Evolutionary conservation across 2,888 invertebrate genomes (phyloP), one percentile per base, ranked within the genome.

Genomic region (Cephus sareptanus): DNA sequence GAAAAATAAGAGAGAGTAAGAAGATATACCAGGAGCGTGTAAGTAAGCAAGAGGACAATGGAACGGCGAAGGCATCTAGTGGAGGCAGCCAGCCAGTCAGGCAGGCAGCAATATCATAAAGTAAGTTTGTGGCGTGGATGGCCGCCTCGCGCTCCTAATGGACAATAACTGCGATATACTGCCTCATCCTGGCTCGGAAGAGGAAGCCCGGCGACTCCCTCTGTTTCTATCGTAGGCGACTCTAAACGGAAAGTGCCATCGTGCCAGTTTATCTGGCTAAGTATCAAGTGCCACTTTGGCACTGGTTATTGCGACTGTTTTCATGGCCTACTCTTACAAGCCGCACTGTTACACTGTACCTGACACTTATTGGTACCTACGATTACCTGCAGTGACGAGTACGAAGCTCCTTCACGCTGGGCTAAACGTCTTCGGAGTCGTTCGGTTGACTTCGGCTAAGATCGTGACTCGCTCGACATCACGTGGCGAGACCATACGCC

Each of bases 161-260:
- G 89, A 89, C 89, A 89, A 89, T 90, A 90, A 90, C 89, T 83
- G 84, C 87, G 88, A 89, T 89, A 88, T 89, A 89, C 87, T 86
- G 88, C 87, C 86, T 88, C 87, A 84, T 87, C 84, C 85, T 79
- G 79, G 80, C 79, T 82, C 80, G 56, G 23, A 56, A 56, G 56
- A 56, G 76, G 76, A 79, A 82, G 79, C 81, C 80, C 77, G 76
- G 73, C 79, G 78, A 80, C 78, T 76, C 78, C 79, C 77, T 69
- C 78, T 70, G 78, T 79, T 71, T 71, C 71, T 71, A 71, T 71
- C 71, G 71, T 34, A 31, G 33, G 31, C 71, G 33, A 71, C 71
- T 68, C 73, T 75, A 68, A 75, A 70, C 73, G 34, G 76, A 80
- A 78, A 76, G 70, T 74, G 69, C 73, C 78, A 74, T 30, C 34